Base-by-base conservation (phyloP, 2,797 vertebrate species). In the Prunella strophiata region DNA sequence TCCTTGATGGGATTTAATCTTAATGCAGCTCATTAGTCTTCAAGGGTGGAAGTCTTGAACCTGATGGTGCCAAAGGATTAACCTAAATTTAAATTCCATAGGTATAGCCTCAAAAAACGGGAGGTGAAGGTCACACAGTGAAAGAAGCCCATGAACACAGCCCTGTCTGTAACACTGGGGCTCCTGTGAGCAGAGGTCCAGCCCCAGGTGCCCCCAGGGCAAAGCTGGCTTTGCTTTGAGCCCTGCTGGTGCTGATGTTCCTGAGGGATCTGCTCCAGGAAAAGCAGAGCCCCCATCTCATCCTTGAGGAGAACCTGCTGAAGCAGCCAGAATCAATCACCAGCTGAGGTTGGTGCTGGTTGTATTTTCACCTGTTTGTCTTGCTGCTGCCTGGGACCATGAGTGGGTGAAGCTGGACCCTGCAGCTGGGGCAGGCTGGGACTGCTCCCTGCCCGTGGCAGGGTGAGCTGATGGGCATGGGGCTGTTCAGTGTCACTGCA, bases 1-100 rank as follows among this genome's bases (percentile, higher is more conserved):
- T 86, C 38, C 67, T 71, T 89, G 72, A 57, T 88, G 81, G 47
- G 52, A 55, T 93, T 93, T 93, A 85, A 76, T 59, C 43, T 66
- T 91, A 73, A 77, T 54, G 40, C 68, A 79, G 51, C 77, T 93
- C 79, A 77, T 91, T 71, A 93, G 77, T 20, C 71, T 93, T 73
- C 71, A 65, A 50, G 22, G 13, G 27, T 74, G 30, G 32, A 93
- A 90, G 32, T 61, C 54, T 45, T 72, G 78, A 89, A 85, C 45
- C 50, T 52, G 34, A 45, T 26, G 58, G 66, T 78, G 50, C 76
- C 58, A 62, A 81, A 86, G 62, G 84, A 89, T 94, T 87, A 72
- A 78, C 73, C 85, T 84, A 62, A 75, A 86, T 61, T 65, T 84
- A 38, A 91, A 86, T 93, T 95, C 74, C 11, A 5, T 13, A 22